Evolutionary conservation across 2,888 invertebrate genomes (phyloP).

Genomic region (Dinocampus coccinellae): DNA sequence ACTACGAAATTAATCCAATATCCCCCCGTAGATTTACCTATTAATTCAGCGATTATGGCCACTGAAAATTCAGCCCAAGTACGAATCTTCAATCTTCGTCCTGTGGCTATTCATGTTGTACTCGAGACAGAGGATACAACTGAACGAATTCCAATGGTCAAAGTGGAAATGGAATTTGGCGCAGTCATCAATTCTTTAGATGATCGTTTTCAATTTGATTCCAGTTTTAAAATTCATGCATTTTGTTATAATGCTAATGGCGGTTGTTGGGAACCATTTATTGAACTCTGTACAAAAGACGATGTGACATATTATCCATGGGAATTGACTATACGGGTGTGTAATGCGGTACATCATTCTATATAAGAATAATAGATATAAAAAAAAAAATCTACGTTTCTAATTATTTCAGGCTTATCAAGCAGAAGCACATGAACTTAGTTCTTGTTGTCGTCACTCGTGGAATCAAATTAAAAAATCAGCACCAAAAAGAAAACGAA

Average conservation of each 20-base stretch:
- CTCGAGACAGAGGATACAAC: constrained; percentile 61
- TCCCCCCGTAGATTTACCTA: constrained; percentile 21
- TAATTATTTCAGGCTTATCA: constrained; percentile 64
- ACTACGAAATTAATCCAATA: constrained; percentile 1
- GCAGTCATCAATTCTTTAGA: constrained; percentile 56
- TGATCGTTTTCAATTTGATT: constrained; percentile 57
- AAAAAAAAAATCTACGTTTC: constrained; percentile 7
- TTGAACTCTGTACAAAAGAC: constrained; percentile 80
- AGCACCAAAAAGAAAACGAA: constrained; percentile 68
- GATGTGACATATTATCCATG: constrained; percentile 77
- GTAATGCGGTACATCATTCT: constrained; percentile 16
- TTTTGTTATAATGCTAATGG: constrained; percentile 79
- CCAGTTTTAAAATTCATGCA: constrained; percentile 69
- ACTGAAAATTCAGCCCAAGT: constrained; percentile 44
- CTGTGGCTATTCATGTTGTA: constrained; percentile 52
- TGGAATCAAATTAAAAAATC: constrained; percentile 54
- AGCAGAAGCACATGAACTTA: constrained; percentile 74
- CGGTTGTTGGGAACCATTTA: constrained; percentile 85
- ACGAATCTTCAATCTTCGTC: constrained; percentile 57
- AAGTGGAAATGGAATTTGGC: constrained; percentile 53
- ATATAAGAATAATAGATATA: constrained; percentile 15
- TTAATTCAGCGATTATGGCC: constrained; percentile 18
- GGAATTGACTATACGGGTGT: constrained; percentile 77
- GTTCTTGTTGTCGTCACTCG: constrained; percentile 54
- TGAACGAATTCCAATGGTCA: constrained; percentile 60